These are phyloP conservation scores for Caenorhabditis sp. DNA, from an alignment of 2,888 invertebrate genomes.

Conservation along the genomic window DNA sequence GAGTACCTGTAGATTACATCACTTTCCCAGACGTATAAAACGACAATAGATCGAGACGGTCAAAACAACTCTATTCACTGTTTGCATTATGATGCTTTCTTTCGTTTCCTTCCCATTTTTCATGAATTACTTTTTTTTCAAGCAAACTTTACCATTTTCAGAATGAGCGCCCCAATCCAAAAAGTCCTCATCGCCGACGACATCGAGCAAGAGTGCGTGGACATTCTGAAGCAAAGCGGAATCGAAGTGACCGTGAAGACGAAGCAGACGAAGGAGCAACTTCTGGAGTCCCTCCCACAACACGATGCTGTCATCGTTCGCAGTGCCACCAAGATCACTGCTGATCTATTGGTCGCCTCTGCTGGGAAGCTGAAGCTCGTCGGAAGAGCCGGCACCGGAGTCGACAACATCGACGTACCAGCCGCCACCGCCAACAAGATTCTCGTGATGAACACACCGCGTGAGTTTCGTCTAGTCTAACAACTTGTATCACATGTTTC, in stretches of 20 bases:
- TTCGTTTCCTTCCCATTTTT: not conserved
- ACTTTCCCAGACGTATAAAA: slow-evolving; percentile 44
- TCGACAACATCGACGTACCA: slow-evolving; percentile 95
- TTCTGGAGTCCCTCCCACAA: slow-evolving; percentile 75
- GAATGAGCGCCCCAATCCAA: slow-evolving; percentile 80
- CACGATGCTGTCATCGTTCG: slow-evolving; percentile 82
- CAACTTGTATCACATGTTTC: not conserved
- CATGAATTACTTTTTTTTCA: not conserved
- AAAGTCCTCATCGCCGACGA: slow-evolving; percentile 95
- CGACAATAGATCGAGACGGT: not conserved
- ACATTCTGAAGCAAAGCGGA: slow-evolving; percentile 89
- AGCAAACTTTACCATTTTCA: not conserved
- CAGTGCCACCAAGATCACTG: slow-evolving; percentile 80
- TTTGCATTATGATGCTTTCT: not conserved
- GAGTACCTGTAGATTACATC: slow-evolving; percentile 41
- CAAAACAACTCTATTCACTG: slow-evolving; percentile 9
- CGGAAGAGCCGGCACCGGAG: slow-evolving; percentile 95
- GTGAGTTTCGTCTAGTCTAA: slow-evolving; percentile 62
- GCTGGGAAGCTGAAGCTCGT: slow-evolving; percentile 75
- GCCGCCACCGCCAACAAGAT: slow-evolving; percentile 90
- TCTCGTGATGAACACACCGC: slow-evolving; percentile 90
- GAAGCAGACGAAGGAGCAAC: slow-evolving; percentile 77
- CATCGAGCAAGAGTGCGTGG: slow-evolving; percentile 91
- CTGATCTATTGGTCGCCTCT: slow-evolving; percentile 70
- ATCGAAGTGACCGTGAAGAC: slow-evolving; percentile 85